Evolutionary conservation across 2,797 vertebrate species (phyloP).

Genomic region (Eurystomus glaucurus): DNA sequence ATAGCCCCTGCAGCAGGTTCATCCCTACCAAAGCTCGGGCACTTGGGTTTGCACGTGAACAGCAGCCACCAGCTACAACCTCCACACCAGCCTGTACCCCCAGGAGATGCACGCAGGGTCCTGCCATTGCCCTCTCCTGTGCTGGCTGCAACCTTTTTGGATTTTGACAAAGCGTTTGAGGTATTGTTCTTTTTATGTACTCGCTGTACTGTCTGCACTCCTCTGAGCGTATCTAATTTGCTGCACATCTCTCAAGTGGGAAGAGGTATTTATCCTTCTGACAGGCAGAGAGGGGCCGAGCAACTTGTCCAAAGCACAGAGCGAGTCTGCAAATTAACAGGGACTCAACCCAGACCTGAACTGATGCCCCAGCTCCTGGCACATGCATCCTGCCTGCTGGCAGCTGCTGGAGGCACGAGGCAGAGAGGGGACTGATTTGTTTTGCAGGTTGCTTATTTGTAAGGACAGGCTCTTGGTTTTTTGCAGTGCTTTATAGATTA

Average conservation of each 20-base stretch:
- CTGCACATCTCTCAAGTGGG: background rate
- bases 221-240: background rate
- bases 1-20: background rate
- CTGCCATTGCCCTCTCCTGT: background rate
- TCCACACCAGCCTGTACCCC: background rate
- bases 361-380: constrained; percentile 1
- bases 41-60: fast-evolving
- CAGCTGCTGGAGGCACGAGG: background rate
- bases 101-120: background rate
- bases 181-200: background rate
- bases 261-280: constrained; percentile 52
- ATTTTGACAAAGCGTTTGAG: background rate
- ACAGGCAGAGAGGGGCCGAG: background rate
- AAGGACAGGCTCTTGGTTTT: background rate
- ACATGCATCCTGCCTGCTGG: background rate
- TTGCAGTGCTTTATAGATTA: background rate
- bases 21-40: background rate
- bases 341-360: background rate
- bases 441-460: background rate
- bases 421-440: background rate
- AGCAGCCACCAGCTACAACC: background rate
- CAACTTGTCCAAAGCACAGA: background rate
- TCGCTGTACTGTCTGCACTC: background rate
- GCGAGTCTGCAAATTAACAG: background rate
- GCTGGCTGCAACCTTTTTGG: background rate